Evolutionary conservation across 2,797 vertebrate species (phyloP).

Genomic region (Gadopsis marmoratus): DNA sequence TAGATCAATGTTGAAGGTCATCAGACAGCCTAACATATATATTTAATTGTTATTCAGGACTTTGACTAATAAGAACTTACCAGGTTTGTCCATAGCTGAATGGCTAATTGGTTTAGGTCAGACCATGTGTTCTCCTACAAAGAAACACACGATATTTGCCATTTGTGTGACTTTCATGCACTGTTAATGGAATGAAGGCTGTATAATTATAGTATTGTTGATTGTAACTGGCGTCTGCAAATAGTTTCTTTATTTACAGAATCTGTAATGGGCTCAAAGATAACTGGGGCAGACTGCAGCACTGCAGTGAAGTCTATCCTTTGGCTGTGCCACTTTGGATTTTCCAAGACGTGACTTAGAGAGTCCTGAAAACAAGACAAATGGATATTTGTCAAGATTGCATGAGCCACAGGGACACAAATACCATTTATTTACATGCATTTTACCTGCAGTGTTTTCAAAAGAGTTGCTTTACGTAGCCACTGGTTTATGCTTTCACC

Average conservation of each 20-base stretch:
- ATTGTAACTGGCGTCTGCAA: not conserved
- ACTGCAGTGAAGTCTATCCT: slow-evolving; percentile 72
- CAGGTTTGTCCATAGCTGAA: slow-evolving; percentile 82
- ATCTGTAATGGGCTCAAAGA: slow-evolving; percentile 49
- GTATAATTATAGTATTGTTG: not conserved
- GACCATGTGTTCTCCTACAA: slow-evolving; percentile 37
- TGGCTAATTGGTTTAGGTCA: slow-evolving; percentile 50
- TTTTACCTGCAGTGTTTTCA: slow-evolving; percentile 78
- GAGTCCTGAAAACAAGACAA: slow-evolving; percentile 71
- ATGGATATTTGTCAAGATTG: not conserved
- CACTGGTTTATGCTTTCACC: slow-evolving; percentile 36
- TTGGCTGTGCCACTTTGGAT: slow-evolving; percentile 59
- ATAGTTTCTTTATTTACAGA: slow-evolving; percentile 55
- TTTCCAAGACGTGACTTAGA: slow-evolving; percentile 63
- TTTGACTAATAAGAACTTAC: slow-evolving; percentile 58
- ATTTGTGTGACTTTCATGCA: not conserved
- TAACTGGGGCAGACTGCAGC: slow-evolving; percentile 76
- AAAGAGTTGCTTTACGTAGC: slow-evolving; percentile 63
- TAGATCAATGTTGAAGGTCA: not conserved
- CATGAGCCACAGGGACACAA: not conserved
- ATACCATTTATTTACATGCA: not conserved
- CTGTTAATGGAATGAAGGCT: not conserved
- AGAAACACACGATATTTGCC: slow-evolving; percentile 23
- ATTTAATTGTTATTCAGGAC: not conserved
- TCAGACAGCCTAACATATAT: not conserved